Evolutionary conservation across 37 sponge, comb jelly and placozoan species (phyloP).

Genomic region (Geodia barretti): DNA sequence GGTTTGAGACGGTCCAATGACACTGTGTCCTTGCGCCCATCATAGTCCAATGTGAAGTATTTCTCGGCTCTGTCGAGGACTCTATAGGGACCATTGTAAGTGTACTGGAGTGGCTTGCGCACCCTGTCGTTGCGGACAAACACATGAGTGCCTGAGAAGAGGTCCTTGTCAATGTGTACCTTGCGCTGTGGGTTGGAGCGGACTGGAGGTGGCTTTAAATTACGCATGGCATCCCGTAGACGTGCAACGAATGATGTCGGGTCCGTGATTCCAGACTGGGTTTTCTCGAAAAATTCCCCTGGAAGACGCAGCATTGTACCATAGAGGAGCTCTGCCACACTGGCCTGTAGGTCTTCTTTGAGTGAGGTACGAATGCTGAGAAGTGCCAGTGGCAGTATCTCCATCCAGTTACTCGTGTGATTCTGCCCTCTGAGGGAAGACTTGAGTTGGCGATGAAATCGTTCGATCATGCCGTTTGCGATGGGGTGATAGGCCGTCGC

Average conservation of each 20-base stretch:
- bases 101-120: constrained; percentile 28
- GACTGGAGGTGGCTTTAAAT: too few relatives aligned
- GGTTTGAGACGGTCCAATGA: constrained; percentile 59
- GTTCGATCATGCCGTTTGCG: constrained; percentile 50
- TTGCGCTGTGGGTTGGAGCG: too few relatives aligned
- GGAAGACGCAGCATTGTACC: constrained; percentile 68
- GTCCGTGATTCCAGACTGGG: too few relatives aligned
- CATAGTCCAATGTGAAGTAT: background rate
- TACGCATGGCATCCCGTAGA: too few relatives aligned
- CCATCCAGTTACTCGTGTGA: constrained; percentile 26
- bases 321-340: constrained; percentile 51
- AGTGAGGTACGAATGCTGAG: constrained; percentile 46
- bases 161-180: too few relatives aligned
- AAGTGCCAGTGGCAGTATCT: constrained; percentile 37
- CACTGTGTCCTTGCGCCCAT: constrained; percentile 19
- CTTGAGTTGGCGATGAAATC: constrained; percentile 52
- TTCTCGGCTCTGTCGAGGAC: background rate
- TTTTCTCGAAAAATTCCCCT: constrained; percentile 57
- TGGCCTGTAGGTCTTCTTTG: constrained; percentile 40
- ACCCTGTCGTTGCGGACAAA: constrained; percentile 48
- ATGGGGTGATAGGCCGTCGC: constrained; percentile 56
- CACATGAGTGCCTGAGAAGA: too few relatives aligned
- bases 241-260: too few relatives aligned
- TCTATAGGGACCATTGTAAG: constrained; percentile 48
- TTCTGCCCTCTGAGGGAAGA: constrained; percentile 25